phyloP scores from a whole-genome alignment of 92 coral and sea anemone species.

The Palythoa grandis region DNA sequence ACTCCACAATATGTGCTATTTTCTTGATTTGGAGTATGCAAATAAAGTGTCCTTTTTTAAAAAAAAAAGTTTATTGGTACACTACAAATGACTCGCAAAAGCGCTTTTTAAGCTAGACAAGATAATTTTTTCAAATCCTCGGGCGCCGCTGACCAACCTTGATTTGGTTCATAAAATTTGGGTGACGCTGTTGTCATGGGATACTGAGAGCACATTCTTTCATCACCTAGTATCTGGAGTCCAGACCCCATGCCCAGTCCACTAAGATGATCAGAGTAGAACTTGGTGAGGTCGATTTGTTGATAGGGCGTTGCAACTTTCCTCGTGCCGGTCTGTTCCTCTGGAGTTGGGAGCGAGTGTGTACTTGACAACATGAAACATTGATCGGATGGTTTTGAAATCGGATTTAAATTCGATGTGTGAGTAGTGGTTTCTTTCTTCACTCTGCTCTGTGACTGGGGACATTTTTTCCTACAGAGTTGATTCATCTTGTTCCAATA shows the following conservation, averaged over 20 bases:
- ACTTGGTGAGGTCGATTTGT: conserved; percentile 30
- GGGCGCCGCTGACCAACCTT: conserved; percentile 3
- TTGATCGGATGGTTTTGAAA: background rate
- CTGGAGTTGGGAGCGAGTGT: background rate
- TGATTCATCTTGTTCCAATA: background rate
- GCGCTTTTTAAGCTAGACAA: conserved; percentile 1
- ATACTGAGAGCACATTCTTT: conserved; percentile 12
- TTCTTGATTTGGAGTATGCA: too few species aligned
- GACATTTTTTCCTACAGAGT: background rate
- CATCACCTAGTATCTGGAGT: background rate
- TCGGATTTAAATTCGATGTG: background rate
- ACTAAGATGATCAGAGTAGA: background rate
- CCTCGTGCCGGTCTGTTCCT: background rate
- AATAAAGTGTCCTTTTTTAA: too few species aligned
- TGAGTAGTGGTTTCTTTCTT: background rate
- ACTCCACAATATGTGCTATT: too few species aligned
- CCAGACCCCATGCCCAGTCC: background rate
- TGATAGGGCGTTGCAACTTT: background rate
- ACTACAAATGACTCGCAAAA: background rate
- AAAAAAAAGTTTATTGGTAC: too few species aligned
- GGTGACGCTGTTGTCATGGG: background rate
- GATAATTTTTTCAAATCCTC: background rate
- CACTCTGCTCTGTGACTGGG: background rate
- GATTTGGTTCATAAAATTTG: conserved; percentile 22
- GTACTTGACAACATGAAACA: background rate